Evolutionary conservation across 2,888 invertebrate genomes (phyloP).

Genomic region (Epistrophe eligans): DNA sequence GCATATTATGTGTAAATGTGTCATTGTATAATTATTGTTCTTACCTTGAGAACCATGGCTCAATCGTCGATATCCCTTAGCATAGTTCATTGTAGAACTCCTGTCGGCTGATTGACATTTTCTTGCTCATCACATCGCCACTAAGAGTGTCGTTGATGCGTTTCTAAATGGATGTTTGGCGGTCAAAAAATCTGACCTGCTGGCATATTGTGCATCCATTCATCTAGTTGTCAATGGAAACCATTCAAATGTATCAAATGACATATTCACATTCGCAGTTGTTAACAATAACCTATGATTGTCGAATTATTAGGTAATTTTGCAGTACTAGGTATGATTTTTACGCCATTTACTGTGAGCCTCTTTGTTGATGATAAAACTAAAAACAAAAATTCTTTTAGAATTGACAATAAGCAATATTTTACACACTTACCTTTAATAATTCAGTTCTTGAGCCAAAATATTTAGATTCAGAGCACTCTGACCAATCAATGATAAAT

Average conservation of each 20-base stretch:
- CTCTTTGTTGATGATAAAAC: conserved; percentile 77
- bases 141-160: conserved; percentile 84
- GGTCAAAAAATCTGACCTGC: conserved; percentile 89
- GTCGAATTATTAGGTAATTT: conserved; percentile 84
- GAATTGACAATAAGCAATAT: background rate
- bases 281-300: conserved; percentile 79
- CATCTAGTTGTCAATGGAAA: conserved; percentile 89
- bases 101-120: conserved; percentile 89
- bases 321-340: conserved; percentile 45
- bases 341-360: conserved; percentile 79
- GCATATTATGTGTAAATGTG: background rate
- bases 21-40: conserved; percentile 44
- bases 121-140: conserved; percentile 88
- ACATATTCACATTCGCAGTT: conserved; percentile 87
- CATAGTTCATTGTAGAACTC: conserved; percentile 94
- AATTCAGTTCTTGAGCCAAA: conserved; percentile 82
- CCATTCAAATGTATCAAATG: conserved; percentile 87
- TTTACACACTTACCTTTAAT: conserved; percentile 80
- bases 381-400: background rate
- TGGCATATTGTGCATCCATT: conserved; percentile 92
- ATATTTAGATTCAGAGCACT: conserved; percentile 88
- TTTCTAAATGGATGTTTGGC: conserved; percentile 91
- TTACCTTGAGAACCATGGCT: conserved; percentile 93
- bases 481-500: conserved; percentile 93
- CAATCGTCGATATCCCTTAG: conserved; percentile 94